phyloP scores from a whole-genome alignment of 2,113 vertebrate species.

The Prionailurus viverrinus region DNA sequence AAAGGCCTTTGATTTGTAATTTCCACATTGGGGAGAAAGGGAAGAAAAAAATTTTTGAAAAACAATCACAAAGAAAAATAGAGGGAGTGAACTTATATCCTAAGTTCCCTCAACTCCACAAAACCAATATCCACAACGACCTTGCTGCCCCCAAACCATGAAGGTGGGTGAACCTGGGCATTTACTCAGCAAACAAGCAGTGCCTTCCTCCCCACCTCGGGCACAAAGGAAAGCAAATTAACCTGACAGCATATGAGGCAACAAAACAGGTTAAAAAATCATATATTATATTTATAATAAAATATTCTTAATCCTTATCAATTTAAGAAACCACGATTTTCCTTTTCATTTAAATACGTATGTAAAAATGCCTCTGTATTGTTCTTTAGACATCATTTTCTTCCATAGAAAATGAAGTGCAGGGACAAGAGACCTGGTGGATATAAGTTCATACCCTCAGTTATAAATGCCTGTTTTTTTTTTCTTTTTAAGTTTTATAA shows the following conservation, averaged over 20 bases:
- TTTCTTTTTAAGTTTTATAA: conserved; percentile 86
- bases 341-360: conserved; percentile 82
- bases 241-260: conserved; percentile 77
- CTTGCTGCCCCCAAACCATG: conserved; percentile 64
- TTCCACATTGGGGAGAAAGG: conserved; percentile 86
- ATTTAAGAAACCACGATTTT: conserved; percentile 88
- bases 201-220: conserved; percentile 7
- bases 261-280: conserved; percentile 83
- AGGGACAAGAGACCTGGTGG: conserved; percentile 86
- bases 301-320: conserved; percentile 89
- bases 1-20: conserved; percentile 90
- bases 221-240: conserved; percentile 66
- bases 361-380: conserved; percentile 88
- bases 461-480: conserved; percentile 86
- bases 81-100: conserved; percentile 84
- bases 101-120: conserved; percentile 79
- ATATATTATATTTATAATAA: conserved; percentile 88
- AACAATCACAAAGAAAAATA: conserved; percentile 86
- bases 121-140: conserved; percentile 74
- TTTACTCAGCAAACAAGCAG: neutral
- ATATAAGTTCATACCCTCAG: conserved; percentile 88
- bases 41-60: conserved; percentile 80
- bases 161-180: neutral
- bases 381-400: conserved; percentile 85
- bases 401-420: conserved; percentile 79